Evolutionary conservation across 2,888 invertebrate species (phyloP), one percentile per base, ranked within the genome.

Genomic region (Sericinus montela): DNA sequence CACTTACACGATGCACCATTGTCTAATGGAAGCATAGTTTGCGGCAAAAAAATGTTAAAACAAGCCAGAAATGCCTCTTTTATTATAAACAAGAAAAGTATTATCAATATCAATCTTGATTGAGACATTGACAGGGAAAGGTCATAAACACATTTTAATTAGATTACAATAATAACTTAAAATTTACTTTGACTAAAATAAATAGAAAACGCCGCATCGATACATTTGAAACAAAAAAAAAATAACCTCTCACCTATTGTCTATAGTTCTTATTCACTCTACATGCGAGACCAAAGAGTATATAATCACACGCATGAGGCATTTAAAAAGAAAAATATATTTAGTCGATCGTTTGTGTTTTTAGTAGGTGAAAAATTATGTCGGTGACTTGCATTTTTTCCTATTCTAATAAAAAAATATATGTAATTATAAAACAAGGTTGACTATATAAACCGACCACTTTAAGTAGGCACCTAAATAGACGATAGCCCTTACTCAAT

Each of bases 401-500:
- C n/a, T n/a, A n/a, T 69, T 78, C 75, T 78, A 80, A 55, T 60
- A 74, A 78, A 75, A 73, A 73, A 75, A 71, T 67, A 78, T 70
- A 75, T 73, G 72, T 65, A 38, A 28, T 38, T 10, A 36, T 14
- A 41, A 11, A 45, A 35, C 10, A 36, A 8, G 11, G 32, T 11
- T 19, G 47, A 41, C 35, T 35, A 30, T 45, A 63, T 56, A 61
- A 55, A 48, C 36, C 56, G 56, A 70, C 67, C 72, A 67, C 61
- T 68, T 61, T 67, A 72, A 69, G 56, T 63, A 68, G 65, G 62
- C 61, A 55, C 59, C 52, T 42, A 54, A 50, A 51, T 41, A 45
- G 49, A 42, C 54, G 57, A 59, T 60, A 53, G 11, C 54, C 30
- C 56, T 59, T 62, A 58, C 58, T 59, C 59, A 63, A 64, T 59